Base-by-base conservation (phyloP, 1,140 invertebrate species). In the Apis mellifera region DNA sequence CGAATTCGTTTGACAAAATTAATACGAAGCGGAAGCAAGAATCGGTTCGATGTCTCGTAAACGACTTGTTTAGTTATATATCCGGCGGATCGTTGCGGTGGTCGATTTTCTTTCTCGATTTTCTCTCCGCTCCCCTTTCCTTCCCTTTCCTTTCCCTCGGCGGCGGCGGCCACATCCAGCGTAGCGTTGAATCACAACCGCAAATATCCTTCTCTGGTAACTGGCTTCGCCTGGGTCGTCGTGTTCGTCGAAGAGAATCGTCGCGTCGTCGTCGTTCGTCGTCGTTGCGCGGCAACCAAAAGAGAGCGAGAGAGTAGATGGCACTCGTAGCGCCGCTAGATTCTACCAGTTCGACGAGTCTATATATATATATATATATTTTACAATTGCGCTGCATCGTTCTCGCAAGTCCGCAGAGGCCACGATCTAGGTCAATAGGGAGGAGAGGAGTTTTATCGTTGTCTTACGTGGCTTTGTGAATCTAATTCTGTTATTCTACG, bases 151-250 rank as follows among this genome's bases (percentile, higher is more conserved):
- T 32, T 48, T 71, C 80, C 32, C 66, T 13, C 21, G 13, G 48
- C 23, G 42, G 48, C 42, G 32, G 62, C 60, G 70, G 60, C 64
- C 82, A 68, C 68, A 60, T 21, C 42, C 78, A 72, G 68, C 68
- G 66, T 73, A 71, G 54, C 78, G 83, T 65, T 90, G 88, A 90
- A 91, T 91, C 89, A 90, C 78, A 88, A 89, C 88, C 89, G 87
- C 90, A 90, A 91, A 91, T 90, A 90, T 90, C 85, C 86, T 87
- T 84, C 75, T 84, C 82, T 64, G 86, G 82, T 84, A 86, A 88
- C 77, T 83, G 70, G 79, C 75, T 75, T 68, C 55, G 60, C 82
- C 78, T 42, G 32, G 55, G 76, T 80, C 65, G 50, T 62, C 65
- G 50, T 62, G 75, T 59, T 70, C 50, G n/a, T 62, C 54, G 62